These are phyloP conservation scores for Mycetomoellerius zeteki DNA, from an alignment of 1,140 invertebrate genomes.

Conservation along the genomic window DNA sequence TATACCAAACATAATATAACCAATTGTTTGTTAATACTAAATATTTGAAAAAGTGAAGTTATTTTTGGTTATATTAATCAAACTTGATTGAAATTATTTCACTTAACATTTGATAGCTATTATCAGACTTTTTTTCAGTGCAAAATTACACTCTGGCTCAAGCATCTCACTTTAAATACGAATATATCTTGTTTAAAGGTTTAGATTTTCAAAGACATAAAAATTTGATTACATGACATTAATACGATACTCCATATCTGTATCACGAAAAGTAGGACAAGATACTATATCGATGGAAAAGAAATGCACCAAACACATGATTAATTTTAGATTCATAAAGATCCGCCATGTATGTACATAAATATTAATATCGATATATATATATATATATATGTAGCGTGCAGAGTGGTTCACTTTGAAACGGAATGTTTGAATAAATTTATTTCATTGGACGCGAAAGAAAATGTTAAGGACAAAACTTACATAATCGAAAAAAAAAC, in stretches of 20 bases:
- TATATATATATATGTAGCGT: conserved; percentile 24
- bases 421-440: conserved; percentile 1
- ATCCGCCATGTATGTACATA: conserved; percentile 45
- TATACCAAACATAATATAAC: too few species aligned
- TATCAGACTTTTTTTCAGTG: too few species aligned
- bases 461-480: background rate
- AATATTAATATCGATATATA: conserved; percentile 1
- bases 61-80: too few species aligned
- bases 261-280: conserved; percentile 20
- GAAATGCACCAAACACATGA: background rate
- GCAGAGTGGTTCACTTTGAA: conserved; percentile 21
- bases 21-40: too few species aligned
- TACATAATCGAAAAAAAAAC: background rate
- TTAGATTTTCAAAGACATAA: background rate
- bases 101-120: too few species aligned
- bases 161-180: conserved; percentile 2
- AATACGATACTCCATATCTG: background rate
- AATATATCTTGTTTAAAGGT: conserved; percentile 9
- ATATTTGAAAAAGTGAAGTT: too few species aligned
- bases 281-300: background rate
- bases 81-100: too few species aligned
- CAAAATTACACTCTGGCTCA: background rate
- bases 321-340: background rate
- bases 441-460: background rate
- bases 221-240: background rate